Evolutionary conservation across 35 echinoderm and acorn worm genomes (phyloP).

Genomic region (Apostichopus parvimensis): DNA sequence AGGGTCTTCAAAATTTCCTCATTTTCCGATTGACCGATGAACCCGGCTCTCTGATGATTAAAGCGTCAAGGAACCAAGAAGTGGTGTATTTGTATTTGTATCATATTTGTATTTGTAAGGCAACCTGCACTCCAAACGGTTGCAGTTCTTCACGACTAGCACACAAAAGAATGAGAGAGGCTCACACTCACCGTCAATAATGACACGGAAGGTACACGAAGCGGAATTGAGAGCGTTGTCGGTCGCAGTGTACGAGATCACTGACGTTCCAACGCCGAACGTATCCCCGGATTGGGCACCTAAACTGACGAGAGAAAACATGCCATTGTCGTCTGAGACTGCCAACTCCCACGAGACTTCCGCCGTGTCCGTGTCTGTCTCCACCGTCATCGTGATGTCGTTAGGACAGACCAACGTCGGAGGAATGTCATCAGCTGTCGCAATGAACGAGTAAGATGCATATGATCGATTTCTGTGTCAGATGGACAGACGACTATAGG

Average conservation of each 20-base stretch:
- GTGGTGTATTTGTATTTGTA: too few relatives aligned
- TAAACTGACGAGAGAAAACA: not conserved
- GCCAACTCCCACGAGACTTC: not conserved
- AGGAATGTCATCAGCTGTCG: conserved; percentile 7
- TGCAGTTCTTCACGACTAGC: too few relatives aligned
- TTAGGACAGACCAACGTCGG: not conserved
- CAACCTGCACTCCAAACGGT: too few relatives aligned
- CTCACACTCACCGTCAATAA: not conserved
- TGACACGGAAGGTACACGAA: not conserved
- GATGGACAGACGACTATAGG: too few relatives aligned
- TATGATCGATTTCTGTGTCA: too few relatives aligned
- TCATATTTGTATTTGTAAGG: too few relatives aligned
- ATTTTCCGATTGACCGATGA: too few relatives aligned
- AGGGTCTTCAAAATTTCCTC: too few relatives aligned
- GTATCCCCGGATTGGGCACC: conserved; percentile 4
- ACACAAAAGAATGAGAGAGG: too few relatives aligned
- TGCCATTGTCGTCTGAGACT: conserved; percentile 1
- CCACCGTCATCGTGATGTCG: not conserved
- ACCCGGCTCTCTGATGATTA: too few relatives aligned
- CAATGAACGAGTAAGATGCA: not conserved
- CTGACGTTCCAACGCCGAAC: not conserved
- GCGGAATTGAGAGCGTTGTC: not conserved
- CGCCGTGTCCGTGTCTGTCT: not conserved
- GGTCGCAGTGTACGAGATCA: not conserved
- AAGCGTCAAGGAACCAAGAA: too few relatives aligned